These are phyloP conservation scores for Halichoerus grypus DNA, from an alignment of 2,113 vertebrate species.

Conservation along the genomic window DNA sequence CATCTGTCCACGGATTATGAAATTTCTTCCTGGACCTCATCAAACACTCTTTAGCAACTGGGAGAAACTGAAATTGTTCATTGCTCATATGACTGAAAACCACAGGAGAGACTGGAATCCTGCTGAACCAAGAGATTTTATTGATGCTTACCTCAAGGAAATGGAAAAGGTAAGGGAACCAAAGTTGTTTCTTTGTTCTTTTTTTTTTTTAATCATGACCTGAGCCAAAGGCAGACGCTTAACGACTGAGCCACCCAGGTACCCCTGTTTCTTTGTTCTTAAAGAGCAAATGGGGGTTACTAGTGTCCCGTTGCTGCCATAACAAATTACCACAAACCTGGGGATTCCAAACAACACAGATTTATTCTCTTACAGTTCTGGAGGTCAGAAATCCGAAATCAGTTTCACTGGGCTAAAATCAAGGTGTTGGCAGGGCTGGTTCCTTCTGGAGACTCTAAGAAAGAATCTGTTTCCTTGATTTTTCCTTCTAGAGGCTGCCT, in stretches of 20 bases:
- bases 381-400: neutral
- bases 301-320: neutral
- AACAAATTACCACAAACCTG: neutral
- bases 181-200: neutral
- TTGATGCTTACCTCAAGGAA: conserved; percentile 91
- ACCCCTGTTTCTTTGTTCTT: neutral
- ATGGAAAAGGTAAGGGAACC: conserved; percentile 87
- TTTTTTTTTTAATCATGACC: no score
- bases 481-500: neutral
- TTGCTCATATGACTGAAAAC: conserved; percentile 79
- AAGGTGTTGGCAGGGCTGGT: neutral
- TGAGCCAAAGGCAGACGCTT: no score
- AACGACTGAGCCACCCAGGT: no score
- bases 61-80: conserved; percentile 69
- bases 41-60: conserved; percentile 74
- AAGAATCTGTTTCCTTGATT: neutral
- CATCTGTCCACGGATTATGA: conserved; percentile 85
- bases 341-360: neutral
- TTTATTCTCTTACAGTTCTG: neutral
- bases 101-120: conserved; percentile 89
- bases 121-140: conserved; percentile 88
- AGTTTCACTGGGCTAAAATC: neutral
- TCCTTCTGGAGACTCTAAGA: neutral
- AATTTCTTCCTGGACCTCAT: conserved; percentile 89
- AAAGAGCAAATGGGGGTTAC: neutral